Conservation (phyloP, 23 tunicate species). For the Halocynthia roretzi region DNA sequence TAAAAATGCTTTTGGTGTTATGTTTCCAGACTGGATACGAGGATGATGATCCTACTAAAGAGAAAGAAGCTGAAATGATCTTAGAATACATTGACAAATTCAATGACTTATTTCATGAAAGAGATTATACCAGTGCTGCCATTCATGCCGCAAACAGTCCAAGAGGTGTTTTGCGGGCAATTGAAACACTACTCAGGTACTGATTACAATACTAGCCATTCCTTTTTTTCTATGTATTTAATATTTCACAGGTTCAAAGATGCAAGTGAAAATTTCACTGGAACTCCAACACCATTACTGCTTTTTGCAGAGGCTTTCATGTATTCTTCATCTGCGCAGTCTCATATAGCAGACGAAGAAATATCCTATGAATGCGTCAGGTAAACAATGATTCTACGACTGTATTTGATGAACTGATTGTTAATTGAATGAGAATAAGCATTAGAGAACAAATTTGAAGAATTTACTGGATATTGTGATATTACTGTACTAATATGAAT, state of each 20-base stretch:
- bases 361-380: conserved; percentile 43
- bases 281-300: conserved; percentile 69
- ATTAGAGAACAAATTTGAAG: too few relatives aligned
- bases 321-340: conserved; percentile 70
- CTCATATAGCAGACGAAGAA: conserved; percentile 42
- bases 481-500: too few relatives aligned
- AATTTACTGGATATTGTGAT: neutral
- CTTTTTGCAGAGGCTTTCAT: conserved; percentile 74
- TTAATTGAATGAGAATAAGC: too few relatives aligned
- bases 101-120: conserved; percentile 63
- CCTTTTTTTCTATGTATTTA: neutral
- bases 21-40: conserved; percentile 36
- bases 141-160: conserved; percentile 95
- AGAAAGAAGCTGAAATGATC: conserved; percentile 89
- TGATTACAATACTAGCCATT: neutral
- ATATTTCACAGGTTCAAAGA: conserved; percentile 40
- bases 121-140: conserved; percentile 61
- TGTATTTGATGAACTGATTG: neutral
- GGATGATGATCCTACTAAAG: conserved; percentile 71
- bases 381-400: neutral
- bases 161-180: conserved; percentile 58
- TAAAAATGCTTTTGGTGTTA: neutral
- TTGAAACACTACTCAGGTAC: conserved; percentile 66
- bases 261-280: conserved; percentile 34
- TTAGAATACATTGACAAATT: conserved; percentile 88